Conservation (phyloP, 2,888 invertebrate species). For the Smittia sp. region DNA sequence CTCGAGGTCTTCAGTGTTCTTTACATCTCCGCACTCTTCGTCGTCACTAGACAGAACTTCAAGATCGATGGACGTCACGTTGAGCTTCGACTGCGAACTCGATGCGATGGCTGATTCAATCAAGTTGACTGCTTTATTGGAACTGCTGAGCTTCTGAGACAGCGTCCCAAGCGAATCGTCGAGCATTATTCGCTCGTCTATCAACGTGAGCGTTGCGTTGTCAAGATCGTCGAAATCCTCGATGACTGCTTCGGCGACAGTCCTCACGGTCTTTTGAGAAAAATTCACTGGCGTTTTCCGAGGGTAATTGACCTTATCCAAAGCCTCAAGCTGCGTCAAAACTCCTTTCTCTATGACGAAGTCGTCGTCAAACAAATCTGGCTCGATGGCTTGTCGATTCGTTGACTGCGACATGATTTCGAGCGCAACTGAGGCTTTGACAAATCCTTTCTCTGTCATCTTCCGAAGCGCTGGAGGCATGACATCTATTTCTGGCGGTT, state of each 20-base stretch:
- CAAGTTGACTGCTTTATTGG: background rate
- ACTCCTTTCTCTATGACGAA: background rate
- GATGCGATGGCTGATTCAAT: background rate
- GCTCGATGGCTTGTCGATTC: background rate
- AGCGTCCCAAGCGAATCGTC: background rate
- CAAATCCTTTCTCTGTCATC: background rate
- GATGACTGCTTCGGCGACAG: background rate
- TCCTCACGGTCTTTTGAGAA: too few relatives aligned
- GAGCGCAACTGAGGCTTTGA: background rate
- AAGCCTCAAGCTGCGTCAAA: background rate
- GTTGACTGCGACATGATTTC: background rate
- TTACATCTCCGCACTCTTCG: background rate
- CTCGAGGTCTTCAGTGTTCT: background rate
- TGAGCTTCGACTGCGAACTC: background rate
- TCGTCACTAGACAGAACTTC: background rate
- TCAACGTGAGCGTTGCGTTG: background rate
- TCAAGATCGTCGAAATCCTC: constrained; percentile 16
- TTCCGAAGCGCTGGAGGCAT: background rate
- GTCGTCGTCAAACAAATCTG: background rate
- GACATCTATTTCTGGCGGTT: background rate
- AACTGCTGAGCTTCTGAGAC: background rate
- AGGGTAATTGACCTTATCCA: too few relatives aligned
- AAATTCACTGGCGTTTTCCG: background rate
- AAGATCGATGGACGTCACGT: background rate
- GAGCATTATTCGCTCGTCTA: background rate